These are phyloP conservation scores for Drosophila grimshawi DNA, from an alignment of 1,140 invertebrate genomes.

Conservation along the genomic window DNA sequence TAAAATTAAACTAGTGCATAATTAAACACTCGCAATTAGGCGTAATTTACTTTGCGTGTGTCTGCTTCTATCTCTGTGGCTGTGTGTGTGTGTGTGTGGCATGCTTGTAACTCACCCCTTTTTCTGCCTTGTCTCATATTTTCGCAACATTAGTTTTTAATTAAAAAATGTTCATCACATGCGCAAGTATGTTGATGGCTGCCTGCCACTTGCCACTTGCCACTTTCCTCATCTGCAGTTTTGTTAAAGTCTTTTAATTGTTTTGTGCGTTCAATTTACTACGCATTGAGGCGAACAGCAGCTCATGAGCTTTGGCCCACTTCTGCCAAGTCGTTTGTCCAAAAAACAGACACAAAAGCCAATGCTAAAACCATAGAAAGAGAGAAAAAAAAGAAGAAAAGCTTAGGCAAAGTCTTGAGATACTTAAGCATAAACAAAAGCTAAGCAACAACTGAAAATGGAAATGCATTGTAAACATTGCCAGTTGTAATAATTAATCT, in stretches of 20 bases:
- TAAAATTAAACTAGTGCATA: slow-evolving; percentile 84
- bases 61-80: not conserved
- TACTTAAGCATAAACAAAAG: slow-evolving; percentile 51
- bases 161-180: slow-evolving; percentile 76
- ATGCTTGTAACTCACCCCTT: slow-evolving; percentile 2
- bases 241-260: slow-evolving; percentile 48
- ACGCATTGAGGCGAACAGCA: slow-evolving; percentile 24
- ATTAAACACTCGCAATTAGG: slow-evolving; percentile 84
- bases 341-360: slow-evolving; percentile 1
- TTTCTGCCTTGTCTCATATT: slow-evolving; percentile 59
- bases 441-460: slow-evolving; percentile 30
- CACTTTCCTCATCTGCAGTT: slow-evolving; percentile 14
- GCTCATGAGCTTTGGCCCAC: not conserved
- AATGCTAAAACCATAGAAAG: no score
- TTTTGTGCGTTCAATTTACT: slow-evolving; percentile 43
- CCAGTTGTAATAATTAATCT: slow-evolving; percentile 82
- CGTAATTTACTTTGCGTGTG: slow-evolving; percentile 80
- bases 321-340: slow-evolving; percentile 9
- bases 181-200: slow-evolving; percentile 44
- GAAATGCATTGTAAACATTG: slow-evolving; percentile 75
- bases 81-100: slow-evolving; percentile 25
- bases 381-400: not conserved
- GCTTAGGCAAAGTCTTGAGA: slow-evolving; percentile 31
- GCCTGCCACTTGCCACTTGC: slow-evolving; percentile 30
- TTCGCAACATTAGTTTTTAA: slow-evolving; percentile 84